A percentile compares a stretch with the other conserved stretches of the same genome.
These are phyloP conservation scores for Lepidurus packardi DNA, from an alignment of 1,140 invertebrate genomes.

Conservation along the genomic window DNA sequence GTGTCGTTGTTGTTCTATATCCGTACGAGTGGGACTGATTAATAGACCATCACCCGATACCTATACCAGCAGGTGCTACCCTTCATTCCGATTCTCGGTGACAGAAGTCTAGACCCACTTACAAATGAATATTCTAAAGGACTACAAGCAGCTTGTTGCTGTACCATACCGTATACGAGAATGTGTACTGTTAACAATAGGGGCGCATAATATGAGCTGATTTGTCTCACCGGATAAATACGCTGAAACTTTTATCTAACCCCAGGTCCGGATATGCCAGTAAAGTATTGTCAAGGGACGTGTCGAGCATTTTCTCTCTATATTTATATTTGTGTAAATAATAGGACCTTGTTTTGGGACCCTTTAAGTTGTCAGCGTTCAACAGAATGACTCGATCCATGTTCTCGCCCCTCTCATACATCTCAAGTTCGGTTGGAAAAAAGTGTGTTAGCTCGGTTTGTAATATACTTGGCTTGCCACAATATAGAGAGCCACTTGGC, in stretches of 20 bases:
- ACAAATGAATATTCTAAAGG: not conserved
- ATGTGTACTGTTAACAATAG: not conserved
- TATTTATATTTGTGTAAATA: not conserved
- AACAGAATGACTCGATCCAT: no score
- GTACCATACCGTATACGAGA: no score
- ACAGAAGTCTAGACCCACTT: not conserved
- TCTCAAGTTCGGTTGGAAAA: not conserved
- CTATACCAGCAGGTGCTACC: not conserved
- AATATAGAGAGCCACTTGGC: not conserved
- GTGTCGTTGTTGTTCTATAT: not conserved
- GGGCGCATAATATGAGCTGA: not conserved
- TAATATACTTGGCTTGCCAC: not conserved
- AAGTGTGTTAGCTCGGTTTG: not conserved
- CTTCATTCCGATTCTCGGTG: not conserved
- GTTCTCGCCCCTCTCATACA: no score
- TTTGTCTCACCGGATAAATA: constrained; percentile 7
- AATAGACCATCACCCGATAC: constrained; percentile 3
- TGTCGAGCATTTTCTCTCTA: not conserved
- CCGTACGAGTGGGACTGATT: constrained; percentile 4
- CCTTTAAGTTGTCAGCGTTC: not conserved
- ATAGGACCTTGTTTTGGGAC: no score
- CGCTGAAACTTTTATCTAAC: not conserved
- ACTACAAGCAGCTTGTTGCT: not conserved
- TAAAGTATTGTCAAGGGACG: not conserved
- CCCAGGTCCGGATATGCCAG: not conserved